Base-by-base conservation (phyloP, 2,113 vertebrate genomes). In the Fregata magnificens region DNA sequence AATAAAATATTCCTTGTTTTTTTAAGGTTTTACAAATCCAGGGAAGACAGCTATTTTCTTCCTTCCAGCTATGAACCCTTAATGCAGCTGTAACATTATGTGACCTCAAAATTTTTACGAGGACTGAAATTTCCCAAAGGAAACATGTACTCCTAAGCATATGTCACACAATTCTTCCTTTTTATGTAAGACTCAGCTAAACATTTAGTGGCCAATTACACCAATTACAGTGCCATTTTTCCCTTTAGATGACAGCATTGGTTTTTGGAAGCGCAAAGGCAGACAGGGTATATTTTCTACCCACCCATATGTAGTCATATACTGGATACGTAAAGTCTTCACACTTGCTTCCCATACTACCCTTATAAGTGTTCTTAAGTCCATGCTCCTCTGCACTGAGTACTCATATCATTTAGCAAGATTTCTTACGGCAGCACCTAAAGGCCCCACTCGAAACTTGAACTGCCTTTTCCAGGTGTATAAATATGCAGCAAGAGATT, bases 1-100 rank as follows among this genome's bases (percentile, higher is more conserved):
- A 93, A 91, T 86, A 93, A 86, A 86, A 81, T 81, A 55, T 86
- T 74, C 29, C 18, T 58, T 87, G 10, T n/a, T 90, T 92, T 92
- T 88, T 88, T 70, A 85, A 89, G 16, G 8, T 77, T 59, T 74
- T 82, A 80, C 7, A 86, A 82, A 90, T 82, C 19, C 9, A 47
- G 32, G 6, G 7, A 94, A 94, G 53, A 45, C 14, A 72, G 7
- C 12, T 78, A 21, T 81, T 92, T 88, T 83, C 16, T 87, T 76
- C 55, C 21, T 55, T 70, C 45, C 14, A 38, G 17, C 32, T 36
- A 69, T 38, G 62, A 62, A 85, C 89, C 91, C 65, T 84, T 95
- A 65, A 76, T 26, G 17, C 13, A 52, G 16, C n/a, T 67, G 13
- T 82, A 83, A 84, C 31, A 56, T 56, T 84, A 67, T 17, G 22